Conservation (phyloP, 1,140 invertebrate genomes). For the Cydia pomonella region DNA sequence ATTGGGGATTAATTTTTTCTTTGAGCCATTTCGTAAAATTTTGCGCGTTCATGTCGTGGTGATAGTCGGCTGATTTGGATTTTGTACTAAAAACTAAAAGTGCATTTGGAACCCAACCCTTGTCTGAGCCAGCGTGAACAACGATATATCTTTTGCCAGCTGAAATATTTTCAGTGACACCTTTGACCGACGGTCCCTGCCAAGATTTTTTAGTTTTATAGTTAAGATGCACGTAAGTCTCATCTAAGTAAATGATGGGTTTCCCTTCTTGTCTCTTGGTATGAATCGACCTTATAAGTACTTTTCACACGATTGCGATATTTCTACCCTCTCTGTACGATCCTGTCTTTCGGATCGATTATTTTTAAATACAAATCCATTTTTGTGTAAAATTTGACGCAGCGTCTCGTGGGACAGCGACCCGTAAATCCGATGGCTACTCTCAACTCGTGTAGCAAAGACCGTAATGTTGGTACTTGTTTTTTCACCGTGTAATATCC, state of each 20-base stretch:
- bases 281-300: conserved; percentile 38
- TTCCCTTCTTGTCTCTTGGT: conserved; percentile 42
- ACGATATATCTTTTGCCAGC: conserved; percentile 41
- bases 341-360: conserved; percentile 40
- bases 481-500: conserved; percentile 42
- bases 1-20: not conserved
- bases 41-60: not conserved
- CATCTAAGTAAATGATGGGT: conserved; percentile 43
- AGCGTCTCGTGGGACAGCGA: conserved; percentile 40
- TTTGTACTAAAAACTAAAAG: not conserved
- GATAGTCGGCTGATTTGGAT: not conserved
- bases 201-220: conserved; percentile 44
- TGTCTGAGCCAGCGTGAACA: too few species aligned
- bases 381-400: conserved; percentile 32
- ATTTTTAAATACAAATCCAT: conserved; percentile 42
- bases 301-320: conserved; percentile 38
- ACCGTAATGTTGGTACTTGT: conserved; percentile 39
- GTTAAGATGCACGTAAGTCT: conserved; percentile 44
- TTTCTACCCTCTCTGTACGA: conserved; percentile 38
- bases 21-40: not conserved
- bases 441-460: conserved; percentile 36
- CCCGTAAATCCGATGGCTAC: conserved; percentile 38
- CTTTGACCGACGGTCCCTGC: conserved; percentile 43
- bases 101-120: not conserved
- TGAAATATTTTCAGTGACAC: conserved; percentile 41